phyloP scores from a whole-genome alignment of 2,797 vertebrate genomes.

The Nyctalus aviator region DNA sequence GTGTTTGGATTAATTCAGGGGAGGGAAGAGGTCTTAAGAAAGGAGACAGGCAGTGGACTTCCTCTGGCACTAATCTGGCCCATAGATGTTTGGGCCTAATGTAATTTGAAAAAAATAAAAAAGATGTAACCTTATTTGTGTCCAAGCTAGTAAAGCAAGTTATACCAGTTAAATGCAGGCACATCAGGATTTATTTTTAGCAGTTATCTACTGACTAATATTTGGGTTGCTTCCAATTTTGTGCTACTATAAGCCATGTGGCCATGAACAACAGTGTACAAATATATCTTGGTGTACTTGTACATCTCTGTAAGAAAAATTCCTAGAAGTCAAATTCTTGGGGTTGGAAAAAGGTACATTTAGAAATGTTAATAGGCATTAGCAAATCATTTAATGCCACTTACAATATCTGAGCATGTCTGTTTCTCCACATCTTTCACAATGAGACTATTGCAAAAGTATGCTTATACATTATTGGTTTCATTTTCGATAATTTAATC shows the following conservation, averaged over 20 bases:
- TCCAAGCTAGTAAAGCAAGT: slow-evolving; percentile 73
- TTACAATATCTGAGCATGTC: neutral
- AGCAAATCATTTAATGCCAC: neutral
- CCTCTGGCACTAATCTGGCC: slow-evolving; percentile 71
- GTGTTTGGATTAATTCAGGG: neutral
- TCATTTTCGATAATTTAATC: slow-evolving; percentile 53
- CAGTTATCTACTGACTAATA: slow-evolving; percentile 66
- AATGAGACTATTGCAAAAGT: slow-evolving; percentile 3
- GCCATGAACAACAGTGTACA: neutral
- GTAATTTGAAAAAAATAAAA: slow-evolving; percentile 71
- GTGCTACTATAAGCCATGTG: slow-evolving; percentile 18
- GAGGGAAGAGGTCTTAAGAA: neutral
- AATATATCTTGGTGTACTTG: neutral
- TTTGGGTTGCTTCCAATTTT: slow-evolving; percentile 63
- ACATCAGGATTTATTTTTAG: slow-evolving; percentile 76
- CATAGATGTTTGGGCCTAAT: slow-evolving; percentile 63
- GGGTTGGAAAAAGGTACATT: neutral
- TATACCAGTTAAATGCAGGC: slow-evolving; percentile 63
- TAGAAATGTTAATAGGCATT: slow-evolving; percentile 25
- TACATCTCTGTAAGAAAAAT: slow-evolving; percentile 37
- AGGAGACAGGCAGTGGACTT: slow-evolving; percentile 53
- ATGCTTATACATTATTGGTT: neutral
- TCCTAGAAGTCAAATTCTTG: slow-evolving; percentile 22
- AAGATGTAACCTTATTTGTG: slow-evolving; percentile 76
- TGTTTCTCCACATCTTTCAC: neutral